A percentile compares a stretch with the other conserved stretches of the same genome.
Conservation (phyloP, 1,140 invertebrate genomes). For the Eciton burchellii region DNA sequence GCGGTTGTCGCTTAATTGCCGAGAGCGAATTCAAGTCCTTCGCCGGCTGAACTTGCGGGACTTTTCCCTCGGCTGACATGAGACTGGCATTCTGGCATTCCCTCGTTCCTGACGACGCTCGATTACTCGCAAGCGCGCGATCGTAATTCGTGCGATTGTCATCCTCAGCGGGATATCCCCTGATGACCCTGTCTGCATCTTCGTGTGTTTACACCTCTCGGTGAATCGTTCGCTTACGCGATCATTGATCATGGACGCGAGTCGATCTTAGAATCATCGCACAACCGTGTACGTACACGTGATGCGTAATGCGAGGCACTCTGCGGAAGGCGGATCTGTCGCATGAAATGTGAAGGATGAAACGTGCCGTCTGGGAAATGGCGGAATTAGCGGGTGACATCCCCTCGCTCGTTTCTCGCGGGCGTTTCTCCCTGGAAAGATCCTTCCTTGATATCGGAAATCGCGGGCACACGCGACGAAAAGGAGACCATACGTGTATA, state of each 20-base stretch:
- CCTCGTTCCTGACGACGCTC: too few relatives aligned
- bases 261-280: constrained; percentile 47
- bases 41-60: too few relatives aligned
- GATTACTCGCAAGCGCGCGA: too few relatives aligned
- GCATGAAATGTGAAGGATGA: not conserved
- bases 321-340: constrained; percentile 12
- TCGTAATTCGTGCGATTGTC: not conserved
- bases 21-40: too few relatives aligned
- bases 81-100: too few relatives aligned
- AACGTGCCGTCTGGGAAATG: constrained; percentile 1
- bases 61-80: too few relatives aligned
- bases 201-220: too few relatives aligned
- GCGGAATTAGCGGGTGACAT: not conserved
- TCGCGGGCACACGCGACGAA: too few relatives aligned
- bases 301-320: constrained; percentile 8
- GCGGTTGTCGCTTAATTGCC: too few relatives aligned
- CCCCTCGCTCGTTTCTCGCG: not conserved
- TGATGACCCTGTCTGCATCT: too few relatives aligned
- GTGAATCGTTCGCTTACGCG: constrained; percentile 21
- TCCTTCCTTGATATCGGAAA: too few relatives aligned
- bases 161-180: not conserved
- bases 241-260: constrained; percentile 49
- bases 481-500: too few relatives aligned
- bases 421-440: not conserved
- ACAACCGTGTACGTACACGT: constrained; percentile 1